Percentiles rank a stretch among this genome's conserved stretches.
phyloP scores from a whole-genome alignment of 2,113 vertebrate species.

The Telmatochromis brichardi region DNA sequence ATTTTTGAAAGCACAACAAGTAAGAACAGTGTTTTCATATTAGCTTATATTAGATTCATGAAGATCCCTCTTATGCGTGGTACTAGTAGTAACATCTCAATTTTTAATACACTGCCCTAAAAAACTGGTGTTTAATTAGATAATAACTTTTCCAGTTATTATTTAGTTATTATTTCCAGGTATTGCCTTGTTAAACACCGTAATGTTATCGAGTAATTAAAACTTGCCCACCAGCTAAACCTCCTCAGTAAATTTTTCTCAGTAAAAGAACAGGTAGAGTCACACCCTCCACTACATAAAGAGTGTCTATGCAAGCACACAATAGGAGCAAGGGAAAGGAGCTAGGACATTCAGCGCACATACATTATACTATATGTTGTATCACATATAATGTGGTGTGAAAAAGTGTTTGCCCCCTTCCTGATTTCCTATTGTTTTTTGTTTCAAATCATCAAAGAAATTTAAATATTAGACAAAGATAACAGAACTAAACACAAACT shows the following conservation, averaged over 20 bases:
- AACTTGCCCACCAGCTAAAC: background rate
- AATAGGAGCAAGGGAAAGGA: background rate
- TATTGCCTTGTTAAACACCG: background rate
- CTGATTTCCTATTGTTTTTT: background rate
- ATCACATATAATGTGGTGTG: background rate
- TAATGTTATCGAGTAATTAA: background rate
- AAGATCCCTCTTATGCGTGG: background rate
- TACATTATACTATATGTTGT: background rate
- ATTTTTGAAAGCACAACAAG: background rate
- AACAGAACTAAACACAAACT: background rate
- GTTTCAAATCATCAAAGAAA: background rate
- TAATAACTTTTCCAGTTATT: background rate
- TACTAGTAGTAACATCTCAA: background rate
- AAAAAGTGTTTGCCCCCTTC: background rate
- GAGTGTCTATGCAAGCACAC: background rate
- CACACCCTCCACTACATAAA: background rate
- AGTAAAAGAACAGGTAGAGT: background rate
- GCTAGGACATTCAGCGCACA: background rate
- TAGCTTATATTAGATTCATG: background rate
- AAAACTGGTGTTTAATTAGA: background rate
- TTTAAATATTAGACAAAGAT: background rate
- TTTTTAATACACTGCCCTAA: background rate
- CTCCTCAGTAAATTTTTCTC: background rate
- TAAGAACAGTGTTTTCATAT: background rate
- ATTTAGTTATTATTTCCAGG: background rate